Evolutionary conservation across 2,888 invertebrate species (phyloP).

Genomic region (Geophilus truncorum): DNA sequence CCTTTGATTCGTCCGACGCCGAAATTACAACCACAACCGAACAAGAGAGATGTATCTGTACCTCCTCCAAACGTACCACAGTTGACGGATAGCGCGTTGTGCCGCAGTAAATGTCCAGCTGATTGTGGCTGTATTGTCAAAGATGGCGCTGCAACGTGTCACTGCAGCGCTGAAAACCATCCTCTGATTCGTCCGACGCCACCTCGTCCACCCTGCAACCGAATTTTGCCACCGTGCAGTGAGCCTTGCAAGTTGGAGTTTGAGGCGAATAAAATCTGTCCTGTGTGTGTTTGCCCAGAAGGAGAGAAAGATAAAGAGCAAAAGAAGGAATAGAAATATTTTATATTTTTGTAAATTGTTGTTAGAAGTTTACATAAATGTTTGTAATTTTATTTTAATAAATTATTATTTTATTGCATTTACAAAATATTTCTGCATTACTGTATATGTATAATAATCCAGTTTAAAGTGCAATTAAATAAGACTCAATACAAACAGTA

Average conservation of each 20-base stretch:
- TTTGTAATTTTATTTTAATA: no score
- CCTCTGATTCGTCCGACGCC: background rate
- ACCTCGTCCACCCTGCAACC: background rate
- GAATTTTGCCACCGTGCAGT: background rate
- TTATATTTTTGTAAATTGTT: no score
- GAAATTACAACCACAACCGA: background rate
- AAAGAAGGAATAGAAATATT: no score
- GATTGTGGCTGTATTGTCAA: background rate
- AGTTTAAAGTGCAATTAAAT: no score
- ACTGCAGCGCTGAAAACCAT: conserved; percentile 19
- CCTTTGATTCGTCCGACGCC: background rate
- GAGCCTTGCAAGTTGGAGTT: background rate
- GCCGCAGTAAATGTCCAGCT: background rate
- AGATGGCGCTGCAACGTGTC: background rate
- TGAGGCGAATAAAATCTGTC: background rate
- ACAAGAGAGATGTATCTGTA: background rate
- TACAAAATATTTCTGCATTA: no score
- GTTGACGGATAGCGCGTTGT: background rate
- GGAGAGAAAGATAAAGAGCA: no score
- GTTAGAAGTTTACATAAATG: no score
- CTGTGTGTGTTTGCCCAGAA: background rate
- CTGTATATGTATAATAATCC: no score
- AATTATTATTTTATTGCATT: no score
- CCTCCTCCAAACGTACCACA: background rate
- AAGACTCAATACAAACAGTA: no score